Conservation (phyloP, 2,113 vertebrate species). For the Rhea americana region DNA sequence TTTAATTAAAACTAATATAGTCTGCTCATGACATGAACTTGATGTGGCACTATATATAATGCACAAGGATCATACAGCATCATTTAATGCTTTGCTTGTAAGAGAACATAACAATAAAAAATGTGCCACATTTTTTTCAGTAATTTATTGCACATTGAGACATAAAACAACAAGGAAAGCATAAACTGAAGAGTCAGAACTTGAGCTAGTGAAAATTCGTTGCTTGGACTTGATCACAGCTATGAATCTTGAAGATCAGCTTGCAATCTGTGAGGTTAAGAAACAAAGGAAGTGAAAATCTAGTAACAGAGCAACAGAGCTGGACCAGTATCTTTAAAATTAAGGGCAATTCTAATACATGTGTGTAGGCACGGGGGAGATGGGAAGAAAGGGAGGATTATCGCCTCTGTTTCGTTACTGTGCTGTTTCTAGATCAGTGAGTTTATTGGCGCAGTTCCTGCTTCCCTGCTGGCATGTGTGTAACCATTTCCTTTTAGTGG, state of each 20-base stretch:
- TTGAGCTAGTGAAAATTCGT: background rate
- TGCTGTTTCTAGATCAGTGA: background rate
- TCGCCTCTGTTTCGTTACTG: background rate
- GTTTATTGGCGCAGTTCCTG: background rate
- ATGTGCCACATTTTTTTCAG: background rate
- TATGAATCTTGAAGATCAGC: background rate
- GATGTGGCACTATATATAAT: background rate
- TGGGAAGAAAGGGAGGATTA: background rate
- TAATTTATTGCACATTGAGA: background rate
- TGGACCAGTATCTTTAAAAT: background rate
- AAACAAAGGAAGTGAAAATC: background rate
- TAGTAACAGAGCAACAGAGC: background rate
- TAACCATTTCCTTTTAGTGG: background rate
- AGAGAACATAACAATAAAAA: background rate
- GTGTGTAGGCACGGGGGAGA: background rate
- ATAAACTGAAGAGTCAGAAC: background rate
- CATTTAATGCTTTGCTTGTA: background rate
- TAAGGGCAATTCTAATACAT: background rate
- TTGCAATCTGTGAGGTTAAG: background rate
- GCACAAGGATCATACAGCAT: background rate
- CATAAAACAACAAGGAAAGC: background rate
- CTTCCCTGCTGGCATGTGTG: background rate
- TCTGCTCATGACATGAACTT: background rate
- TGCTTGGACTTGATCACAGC: background rate
- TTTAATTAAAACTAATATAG: background rate